Evolutionary conservation across 1,140 invertebrate species (phyloP), one percentile per base, ranked within the genome.

Genomic region (Drosophila takahashii): DNA sequence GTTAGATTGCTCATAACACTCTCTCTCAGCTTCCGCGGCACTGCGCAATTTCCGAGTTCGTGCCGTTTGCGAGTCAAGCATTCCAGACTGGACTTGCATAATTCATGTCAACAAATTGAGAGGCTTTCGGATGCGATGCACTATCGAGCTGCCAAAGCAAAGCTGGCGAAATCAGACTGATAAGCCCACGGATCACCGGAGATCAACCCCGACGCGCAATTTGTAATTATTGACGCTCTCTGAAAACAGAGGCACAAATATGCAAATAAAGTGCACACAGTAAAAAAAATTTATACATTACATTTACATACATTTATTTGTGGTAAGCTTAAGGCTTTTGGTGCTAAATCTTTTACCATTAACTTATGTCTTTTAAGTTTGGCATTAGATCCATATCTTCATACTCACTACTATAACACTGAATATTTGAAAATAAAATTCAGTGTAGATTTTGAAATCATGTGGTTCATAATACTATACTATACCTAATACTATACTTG

Each of bases 31-130:
- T 36, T 32, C 18, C 26, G 27, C 27, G 32, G 51, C 29, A 73
- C 70, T 66, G 50, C 51, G 73, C 66, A 76, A 37, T 76, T 76
- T 53, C 44, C 71, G 32, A 58, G 41, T 26, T 70, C 53, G 64
- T 77, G 73, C 74, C 77, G 83, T 83, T 81, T 77, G 60, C 60
- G 67, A 75, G 75, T 76, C 39, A 32, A 70, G 64, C 26, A 54
- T 29, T 41, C 27, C 59, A 34, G 32, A 59, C 74, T 69, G 29
- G 57, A 58, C 61, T 81, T 86, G 81, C 81, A 86, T 86, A 87
- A 86, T 67, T 77, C 73, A 76, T 71, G 51, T 75, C 83, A 77
- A 59, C 66, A 85, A 84, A 85, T 85, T 80, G 77, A 76, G 81
- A 51, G 58, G 74, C 27, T 56, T 41, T 39, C 37, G 41, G 54